Conservation (phyloP, 37 sponge, comb jelly and placozoan genomes). For the Chondrosia reniformis region DNA sequence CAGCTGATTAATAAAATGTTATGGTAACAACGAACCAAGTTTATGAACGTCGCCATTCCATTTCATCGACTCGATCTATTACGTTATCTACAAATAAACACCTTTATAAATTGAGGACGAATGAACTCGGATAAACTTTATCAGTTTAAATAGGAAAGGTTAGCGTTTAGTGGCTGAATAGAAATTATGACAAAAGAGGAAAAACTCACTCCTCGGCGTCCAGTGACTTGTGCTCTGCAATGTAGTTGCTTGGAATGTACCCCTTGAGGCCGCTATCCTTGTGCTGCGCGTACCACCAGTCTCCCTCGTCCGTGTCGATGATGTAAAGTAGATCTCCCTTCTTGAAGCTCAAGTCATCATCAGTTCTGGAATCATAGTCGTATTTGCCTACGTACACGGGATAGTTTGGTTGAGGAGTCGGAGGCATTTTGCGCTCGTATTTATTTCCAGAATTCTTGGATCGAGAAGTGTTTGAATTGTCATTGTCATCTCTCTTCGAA, state of each 20-base stretch:
- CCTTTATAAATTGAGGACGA: no score
- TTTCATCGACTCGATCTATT: no score
- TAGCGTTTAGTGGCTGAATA: not conserved
- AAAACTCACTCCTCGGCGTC: slow-evolving; percentile 97
- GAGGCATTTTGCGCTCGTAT: no score
- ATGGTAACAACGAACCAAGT: no score
- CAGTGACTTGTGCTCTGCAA: slow-evolving; percentile 88
- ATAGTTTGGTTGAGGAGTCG: slow-evolving; percentile 27
- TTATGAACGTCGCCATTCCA: no score
- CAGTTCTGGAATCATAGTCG: slow-evolving; percentile 91
- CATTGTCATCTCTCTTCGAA: not conserved
- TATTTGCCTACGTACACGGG: slow-evolving; percentile 93
- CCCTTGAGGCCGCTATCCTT: slow-evolving; percentile 75
- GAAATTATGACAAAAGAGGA: not conserved
- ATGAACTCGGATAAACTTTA: no score
- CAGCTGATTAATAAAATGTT: no score
- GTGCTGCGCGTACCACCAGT: slow-evolving; percentile 96
- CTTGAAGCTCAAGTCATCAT: slow-evolving; percentile 91
- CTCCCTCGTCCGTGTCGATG: slow-evolving; percentile 85
- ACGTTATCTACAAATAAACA: no score
- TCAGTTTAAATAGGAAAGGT: no score
- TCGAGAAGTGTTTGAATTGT: not conserved
- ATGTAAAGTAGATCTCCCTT: slow-evolving; percentile 92
- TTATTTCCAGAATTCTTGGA: no score
- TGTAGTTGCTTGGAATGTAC: slow-evolving; percentile 95